phyloP scores from a whole-genome alignment of 1,140 invertebrate genomes.

The Trachymyrmex cornetzi region DNA sequence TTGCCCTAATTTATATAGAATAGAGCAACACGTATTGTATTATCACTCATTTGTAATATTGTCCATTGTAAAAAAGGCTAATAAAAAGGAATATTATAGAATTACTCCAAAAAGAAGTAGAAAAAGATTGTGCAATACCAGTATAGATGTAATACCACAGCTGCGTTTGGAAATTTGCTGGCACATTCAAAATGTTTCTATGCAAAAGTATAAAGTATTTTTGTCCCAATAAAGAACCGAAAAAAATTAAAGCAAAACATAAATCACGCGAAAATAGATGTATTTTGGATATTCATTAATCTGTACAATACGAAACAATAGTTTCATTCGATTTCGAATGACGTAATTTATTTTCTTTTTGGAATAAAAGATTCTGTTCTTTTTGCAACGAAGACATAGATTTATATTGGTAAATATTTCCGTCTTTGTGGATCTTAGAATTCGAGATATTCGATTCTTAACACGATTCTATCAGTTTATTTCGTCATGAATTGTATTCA shows the following conservation, averaged over 20 bases:
- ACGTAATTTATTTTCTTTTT: neutral
- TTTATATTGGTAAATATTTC: slow-evolving; percentile 28
- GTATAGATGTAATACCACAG: slow-evolving; percentile 24
- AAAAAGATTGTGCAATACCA: slow-evolving; percentile 59
- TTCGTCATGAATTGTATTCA: slow-evolving; percentile 10
- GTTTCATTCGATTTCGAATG: slow-evolving; percentile 54
- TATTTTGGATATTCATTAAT: slow-evolving; percentile 46
- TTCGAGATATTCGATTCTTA: slow-evolving; percentile 14
- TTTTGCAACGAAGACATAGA: slow-evolving; percentile 6
- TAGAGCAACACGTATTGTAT: slow-evolving; percentile 20
- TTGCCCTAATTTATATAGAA: slow-evolving; percentile 32
- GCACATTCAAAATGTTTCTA: slow-evolving; percentile 48
- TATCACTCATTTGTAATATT: slow-evolving; percentile 51
- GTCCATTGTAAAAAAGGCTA: slow-evolving; percentile 33
- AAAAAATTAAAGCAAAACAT: slow-evolving; percentile 26
- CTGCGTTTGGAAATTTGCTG: slow-evolving; percentile 57
- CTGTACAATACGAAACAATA: slow-evolving; percentile 56
- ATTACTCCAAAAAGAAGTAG: slow-evolving; percentile 42
- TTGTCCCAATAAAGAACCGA: slow-evolving; percentile 1
- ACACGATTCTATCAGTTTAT: slow-evolving; percentile 10
- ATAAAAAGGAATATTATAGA: slow-evolving; percentile 24
- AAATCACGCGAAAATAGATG: slow-evolving; percentile 40
- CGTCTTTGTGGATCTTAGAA: slow-evolving; percentile 28
- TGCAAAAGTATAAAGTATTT: slow-evolving; percentile 64
- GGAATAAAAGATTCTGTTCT: slow-evolving; percentile 3